A percentile compares a stretch with the other conserved stretches of the same genome.
Evolutionary conservation across 2,888 invertebrate genomes (phyloP).

Genomic region (Morinoia aosen): DNA sequence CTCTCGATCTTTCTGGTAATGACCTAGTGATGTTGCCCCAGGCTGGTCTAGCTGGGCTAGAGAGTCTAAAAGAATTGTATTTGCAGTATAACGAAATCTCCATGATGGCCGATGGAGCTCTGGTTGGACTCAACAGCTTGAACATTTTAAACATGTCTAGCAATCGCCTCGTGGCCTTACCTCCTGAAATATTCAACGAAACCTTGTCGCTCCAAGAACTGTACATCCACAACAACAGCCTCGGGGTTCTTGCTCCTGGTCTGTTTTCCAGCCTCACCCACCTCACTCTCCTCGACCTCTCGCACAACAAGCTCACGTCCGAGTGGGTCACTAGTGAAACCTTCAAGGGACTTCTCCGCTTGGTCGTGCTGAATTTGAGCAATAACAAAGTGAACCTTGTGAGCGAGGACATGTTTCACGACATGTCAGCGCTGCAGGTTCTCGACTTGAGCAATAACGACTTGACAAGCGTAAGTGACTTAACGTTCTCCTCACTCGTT

Average conservation of each 20-base stretch:
- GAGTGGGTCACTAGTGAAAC: slow-evolving; percentile 87
- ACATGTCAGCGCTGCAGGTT: slow-evolving; percentile 87
- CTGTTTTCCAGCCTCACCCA: slow-evolving; percentile 88
- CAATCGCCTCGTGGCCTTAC: slow-evolving; percentile 85
- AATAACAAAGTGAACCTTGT: slow-evolving; percentile 85
- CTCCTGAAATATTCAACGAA: slow-evolving; percentile 82
- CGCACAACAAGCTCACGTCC: slow-evolving; percentile 87
- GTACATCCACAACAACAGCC: slow-evolving; percentile 91
- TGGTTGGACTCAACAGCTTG: slow-evolving; percentile 82
- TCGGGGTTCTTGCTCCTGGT: slow-evolving; percentile 86
- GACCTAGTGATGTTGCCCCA: slow-evolving; percentile 83
- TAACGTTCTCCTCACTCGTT: slow-evolving; percentile 91
- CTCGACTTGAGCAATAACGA: slow-evolving; percentile 88
- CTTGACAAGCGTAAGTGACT: slow-evolving; percentile 86
- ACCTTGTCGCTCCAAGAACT: slow-evolving; percentile 80
- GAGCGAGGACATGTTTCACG: slow-evolving; percentile 86
- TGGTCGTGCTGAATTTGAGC: slow-evolving; percentile 88
- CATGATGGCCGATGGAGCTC: slow-evolving; percentile 83
- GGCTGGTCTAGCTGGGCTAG: slow-evolving; percentile 78
- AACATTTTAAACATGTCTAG: slow-evolving; percentile 87
- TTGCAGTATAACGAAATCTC: slow-evolving; percentile 75
- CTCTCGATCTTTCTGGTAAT: slow-evolving; percentile 74
- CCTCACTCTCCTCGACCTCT: slow-evolving; percentile 85
- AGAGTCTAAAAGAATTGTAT: slow-evolving; percentile 62
- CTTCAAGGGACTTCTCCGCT: slow-evolving; percentile 88